A percentile compares a stretch with the other conserved stretches of the same genome.
phyloP scores from a whole-genome alignment of 2,888 invertebrate species.

The Frankliniella fusca region DNA sequence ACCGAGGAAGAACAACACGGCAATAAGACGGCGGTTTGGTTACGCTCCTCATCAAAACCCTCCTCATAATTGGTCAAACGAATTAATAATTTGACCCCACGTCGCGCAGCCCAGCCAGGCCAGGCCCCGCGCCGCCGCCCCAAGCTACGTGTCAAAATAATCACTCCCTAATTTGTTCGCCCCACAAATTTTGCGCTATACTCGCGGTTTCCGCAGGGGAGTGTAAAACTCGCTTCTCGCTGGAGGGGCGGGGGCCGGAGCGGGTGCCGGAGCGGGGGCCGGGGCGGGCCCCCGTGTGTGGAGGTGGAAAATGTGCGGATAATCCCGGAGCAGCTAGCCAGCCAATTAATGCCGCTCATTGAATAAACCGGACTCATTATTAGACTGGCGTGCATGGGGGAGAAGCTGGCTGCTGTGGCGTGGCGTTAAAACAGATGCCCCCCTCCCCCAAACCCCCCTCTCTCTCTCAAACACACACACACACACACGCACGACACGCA shows the following conservation, averaged over 20 bases:
- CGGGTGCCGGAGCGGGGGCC: background rate
- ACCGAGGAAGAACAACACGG: too few species aligned
- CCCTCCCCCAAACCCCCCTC: background rate
- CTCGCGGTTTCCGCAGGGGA: too few species aligned
- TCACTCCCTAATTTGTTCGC: background rate
- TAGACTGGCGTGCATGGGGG: background rate
- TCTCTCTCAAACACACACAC: background rate
- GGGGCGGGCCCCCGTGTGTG: background rate
- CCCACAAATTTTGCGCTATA: too few species aligned
- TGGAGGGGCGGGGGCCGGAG: background rate
- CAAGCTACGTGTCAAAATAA: background rate
- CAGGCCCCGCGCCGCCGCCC: background rate
- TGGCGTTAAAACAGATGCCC: background rate
- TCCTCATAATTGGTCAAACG: conserved; percentile 11
- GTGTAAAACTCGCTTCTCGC: too few species aligned
- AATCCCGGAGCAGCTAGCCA: background rate
- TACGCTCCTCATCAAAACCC: conserved; percentile 22
- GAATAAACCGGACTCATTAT: too few species aligned
- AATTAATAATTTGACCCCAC: conserved; percentile 1
- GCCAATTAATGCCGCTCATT: too few species aligned
- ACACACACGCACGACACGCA: background rate
- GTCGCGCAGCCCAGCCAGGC: background rate
- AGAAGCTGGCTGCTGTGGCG: background rate
- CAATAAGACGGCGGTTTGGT: background rate
- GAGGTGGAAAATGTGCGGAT: too few species aligned